Base-by-base conservation (phyloP, 2,888 invertebrate species). In the Apomyelois bistriatella region DNA sequence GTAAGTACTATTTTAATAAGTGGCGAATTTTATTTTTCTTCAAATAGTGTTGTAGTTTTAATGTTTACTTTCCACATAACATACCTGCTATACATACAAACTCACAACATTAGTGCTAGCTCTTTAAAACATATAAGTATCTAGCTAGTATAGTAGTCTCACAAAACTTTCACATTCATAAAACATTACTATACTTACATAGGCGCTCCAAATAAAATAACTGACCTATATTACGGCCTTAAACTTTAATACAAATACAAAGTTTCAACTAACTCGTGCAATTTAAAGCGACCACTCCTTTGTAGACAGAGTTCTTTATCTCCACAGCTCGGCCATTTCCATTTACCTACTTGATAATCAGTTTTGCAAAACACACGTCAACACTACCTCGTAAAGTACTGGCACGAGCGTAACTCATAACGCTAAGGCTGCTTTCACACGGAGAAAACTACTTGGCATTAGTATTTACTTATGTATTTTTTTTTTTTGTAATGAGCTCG, bases 331-430 rank as follows among this genome's bases (percentile, higher is more conserved):
- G 51, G 30, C 50, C 35, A 42, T 48, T 54, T 51, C 51, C 42
- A 42, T 51, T 38, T 38, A 40, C 15, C 9, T 50, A 48, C 52
- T 53, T 54, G 50, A 51, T 48, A 53, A 57, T 57, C 57, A 54
- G 57, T 53, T 54, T 54, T 57, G 57, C 57, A 54, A 57, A 57
- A 42, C 51, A 49, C 49, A 53, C 54, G 54, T 57, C 56, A 53
- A 50, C 56, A 54, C 56, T 51, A 35, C 35, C 36, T 41, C 52
- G 47, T 53, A 54, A 57, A 57, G 47, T 37, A 53, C 50, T 47
- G 36, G 41, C 32, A 10, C 38, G 52, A 17, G 47, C 57, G 52
- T 57, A 54, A 54, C 50, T 57, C 54, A 54, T 56, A 56, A 54
- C 53, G 42, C 47, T 35, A 30, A 30, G 12, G 28, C 15, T 50